Evolutionary conservation across 2,888 invertebrate genomes (phyloP).

Genomic region (Phlogophora meticulosa): DNA sequence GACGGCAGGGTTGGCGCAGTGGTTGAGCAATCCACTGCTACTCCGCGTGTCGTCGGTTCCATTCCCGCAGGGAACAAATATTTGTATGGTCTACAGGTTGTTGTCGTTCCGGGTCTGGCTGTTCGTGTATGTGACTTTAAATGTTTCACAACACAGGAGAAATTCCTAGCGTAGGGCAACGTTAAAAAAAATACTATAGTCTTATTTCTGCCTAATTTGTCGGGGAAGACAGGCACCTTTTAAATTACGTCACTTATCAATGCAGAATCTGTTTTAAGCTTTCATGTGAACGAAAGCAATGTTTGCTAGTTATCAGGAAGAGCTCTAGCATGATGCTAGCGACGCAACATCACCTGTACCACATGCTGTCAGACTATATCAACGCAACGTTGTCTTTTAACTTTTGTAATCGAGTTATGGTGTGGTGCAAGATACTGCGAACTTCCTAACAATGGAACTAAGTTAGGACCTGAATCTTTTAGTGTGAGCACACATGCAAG

Average conservation of each 20-base stretch:
- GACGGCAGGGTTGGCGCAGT: too few species aligned
- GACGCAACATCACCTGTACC: slow-evolving; percentile 52
- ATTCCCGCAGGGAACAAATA: too few species aligned
- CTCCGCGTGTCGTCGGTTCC: too few species aligned
- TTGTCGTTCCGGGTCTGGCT: too few species aligned
- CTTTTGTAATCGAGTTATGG: slow-evolving; percentile 67
- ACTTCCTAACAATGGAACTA: slow-evolving; percentile 33
- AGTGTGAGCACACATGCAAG: slow-evolving; percentile 12
- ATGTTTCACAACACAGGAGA: too few species aligned
- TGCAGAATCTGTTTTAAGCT: background rate
- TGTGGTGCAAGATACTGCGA: slow-evolving; percentile 49
- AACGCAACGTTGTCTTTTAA: slow-evolving; percentile 67
- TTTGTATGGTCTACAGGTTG: too few species aligned
- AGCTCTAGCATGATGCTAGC: slow-evolving; percentile 34
- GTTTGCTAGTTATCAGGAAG: slow-evolving; percentile 6
- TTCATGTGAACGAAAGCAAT: background rate
- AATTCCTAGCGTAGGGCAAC: too few species aligned
- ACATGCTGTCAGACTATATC: slow-evolving; percentile 58
- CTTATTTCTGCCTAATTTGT: too few species aligned
- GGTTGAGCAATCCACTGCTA: too few species aligned
- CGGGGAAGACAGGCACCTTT: too few species aligned
- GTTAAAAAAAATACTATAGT: too few species aligned
- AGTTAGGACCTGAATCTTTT: slow-evolving; percentile 42
- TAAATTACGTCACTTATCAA: background rate
- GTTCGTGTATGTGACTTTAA: too few species aligned